Conservation (phyloP, 37 sponge, comb jelly and placozoan genomes). For the Dysidea cf. avara region DNA sequence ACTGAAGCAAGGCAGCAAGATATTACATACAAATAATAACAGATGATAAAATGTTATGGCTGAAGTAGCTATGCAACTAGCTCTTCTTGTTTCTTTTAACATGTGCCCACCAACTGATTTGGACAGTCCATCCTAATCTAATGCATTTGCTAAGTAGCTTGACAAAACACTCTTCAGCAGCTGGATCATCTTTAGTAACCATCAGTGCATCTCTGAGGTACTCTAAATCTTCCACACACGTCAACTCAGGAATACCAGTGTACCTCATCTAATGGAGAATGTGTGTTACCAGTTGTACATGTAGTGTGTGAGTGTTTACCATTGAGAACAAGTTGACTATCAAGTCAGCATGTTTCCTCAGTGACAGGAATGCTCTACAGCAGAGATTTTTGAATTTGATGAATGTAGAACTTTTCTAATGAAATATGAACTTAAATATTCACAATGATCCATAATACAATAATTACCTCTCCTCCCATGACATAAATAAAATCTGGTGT, state of each 20-base stretch:
- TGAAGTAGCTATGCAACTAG: too few relatives aligned
- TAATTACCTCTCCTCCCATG: slow-evolving; percentile 79
- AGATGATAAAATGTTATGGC: too few relatives aligned
- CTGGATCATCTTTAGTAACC: slow-evolving; percentile 28
- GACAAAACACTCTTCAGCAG: slow-evolving; percentile 57
- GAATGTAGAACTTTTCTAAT: slow-evolving; percentile 52
- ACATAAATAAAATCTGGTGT: slow-evolving; percentile 85
- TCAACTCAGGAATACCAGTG: slow-evolving; percentile 81
- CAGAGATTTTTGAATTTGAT: slow-evolving; percentile 39
- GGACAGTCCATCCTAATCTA: slow-evolving; percentile 67
- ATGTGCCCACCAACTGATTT: slow-evolving; percentile 66
- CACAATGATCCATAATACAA: background rate
- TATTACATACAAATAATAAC: too few relatives aligned
- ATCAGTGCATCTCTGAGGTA: slow-evolving; percentile 44
- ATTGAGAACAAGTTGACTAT: slow-evolving; percentile 75
- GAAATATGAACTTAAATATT: background rate
- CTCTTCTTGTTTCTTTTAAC: background rate
- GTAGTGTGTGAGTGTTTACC: too few relatives aligned
- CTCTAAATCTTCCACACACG: slow-evolving; percentile 68
- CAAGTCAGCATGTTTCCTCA: slow-evolving; percentile 60
- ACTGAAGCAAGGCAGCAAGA: too few relatives aligned
- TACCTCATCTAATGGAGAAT: slow-evolving; percentile 54
- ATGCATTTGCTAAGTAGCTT: slow-evolving; percentile 61
- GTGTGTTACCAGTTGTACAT: too few relatives aligned
- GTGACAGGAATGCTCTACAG: slow-evolving; percentile 54